Evolutionary conservation across 2,113 vertebrate genomes (phyloP).

Genomic region (Pseudorectes ferrugineus): DNA sequence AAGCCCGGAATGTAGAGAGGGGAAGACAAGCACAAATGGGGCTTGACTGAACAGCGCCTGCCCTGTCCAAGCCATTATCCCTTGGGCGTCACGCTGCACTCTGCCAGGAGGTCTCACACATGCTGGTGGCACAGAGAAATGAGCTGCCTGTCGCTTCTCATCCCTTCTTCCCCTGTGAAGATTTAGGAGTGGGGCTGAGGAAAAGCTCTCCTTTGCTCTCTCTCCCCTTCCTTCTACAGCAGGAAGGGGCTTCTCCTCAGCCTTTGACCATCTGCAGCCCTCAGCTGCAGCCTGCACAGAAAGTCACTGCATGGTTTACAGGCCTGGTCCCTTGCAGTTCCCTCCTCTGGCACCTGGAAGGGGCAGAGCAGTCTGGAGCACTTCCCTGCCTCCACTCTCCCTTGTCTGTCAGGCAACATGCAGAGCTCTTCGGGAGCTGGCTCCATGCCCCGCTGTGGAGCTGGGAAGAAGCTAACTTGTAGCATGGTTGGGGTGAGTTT

Average conservation of each 20-base stretch:
- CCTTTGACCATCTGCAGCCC: neutral
- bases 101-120: neutral
- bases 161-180: neutral
- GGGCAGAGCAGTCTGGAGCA: neutral
- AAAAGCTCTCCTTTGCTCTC: neutral
- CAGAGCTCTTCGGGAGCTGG: neutral
- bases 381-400: neutral
- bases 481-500: neutral
- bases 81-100: neutral
- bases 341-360: neutral
- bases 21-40: neutral
- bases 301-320: neutral
- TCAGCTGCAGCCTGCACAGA: neutral
- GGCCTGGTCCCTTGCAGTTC: neutral
- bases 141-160: neutral
- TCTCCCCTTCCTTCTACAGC: neutral
- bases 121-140: neutral
- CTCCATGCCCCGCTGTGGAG: neutral
- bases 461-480: neutral
- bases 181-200: neutral
- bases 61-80: neutral
- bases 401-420: neutral
- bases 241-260: neutral
- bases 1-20: accelerated
- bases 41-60: neutral